Evolutionary conservation across 2,113 vertebrate genomes (phyloP), one percentile per base, ranked within the genome.

Genomic region (Carlito syrichta): DNA sequence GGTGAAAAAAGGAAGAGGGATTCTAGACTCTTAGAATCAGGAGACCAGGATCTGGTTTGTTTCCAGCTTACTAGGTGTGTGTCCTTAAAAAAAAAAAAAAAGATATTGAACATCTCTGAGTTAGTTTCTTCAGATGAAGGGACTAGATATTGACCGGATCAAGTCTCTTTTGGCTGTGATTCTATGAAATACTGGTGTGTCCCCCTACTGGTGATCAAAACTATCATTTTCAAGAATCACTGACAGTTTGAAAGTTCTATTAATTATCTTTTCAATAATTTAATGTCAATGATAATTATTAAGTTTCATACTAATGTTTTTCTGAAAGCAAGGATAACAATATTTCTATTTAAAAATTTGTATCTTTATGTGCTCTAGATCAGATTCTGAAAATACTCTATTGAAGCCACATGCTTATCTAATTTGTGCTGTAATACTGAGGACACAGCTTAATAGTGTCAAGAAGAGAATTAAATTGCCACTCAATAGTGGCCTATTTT

Each of bases 331-430:
- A 71, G 30, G 30, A 68, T 17, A 54, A 8, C 45, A 74, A 20
- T 82, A 66, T 94, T 87, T 94, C 43, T 58, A 60, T 30, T 66
- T 90, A 58, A 13, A 86, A 54, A 40, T 91, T 30, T 60, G 16
- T 20, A 77, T 94, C 30, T 68, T 89, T 74, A 10, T 89, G 60
- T 77, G 45, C 86, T 69, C 16, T 93, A 77, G 63, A 48, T 45
- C 12, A 58, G 35, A 71, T 90, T 95, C 81, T 96, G 52, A 93
- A 95, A 88, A n/a, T 63, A 78, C 71, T 52, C 48, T 27, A 45
- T 45, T 86, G 52, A 86, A 89, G 32, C 68, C 13, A 87, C 45
- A 56, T 90, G 27, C 38, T 90, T 86, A 81, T 43, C 83, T 79
- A 22, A 56, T 82, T 83, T 83, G 66, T 94, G 71, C 12, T 78